A percentile compares a stretch with the other conserved stretches of the same genome.
Evolutionary conservation across 2,797 vertebrate genomes (phyloP).

Genomic region (Centroberyx gerrardi): DNA sequence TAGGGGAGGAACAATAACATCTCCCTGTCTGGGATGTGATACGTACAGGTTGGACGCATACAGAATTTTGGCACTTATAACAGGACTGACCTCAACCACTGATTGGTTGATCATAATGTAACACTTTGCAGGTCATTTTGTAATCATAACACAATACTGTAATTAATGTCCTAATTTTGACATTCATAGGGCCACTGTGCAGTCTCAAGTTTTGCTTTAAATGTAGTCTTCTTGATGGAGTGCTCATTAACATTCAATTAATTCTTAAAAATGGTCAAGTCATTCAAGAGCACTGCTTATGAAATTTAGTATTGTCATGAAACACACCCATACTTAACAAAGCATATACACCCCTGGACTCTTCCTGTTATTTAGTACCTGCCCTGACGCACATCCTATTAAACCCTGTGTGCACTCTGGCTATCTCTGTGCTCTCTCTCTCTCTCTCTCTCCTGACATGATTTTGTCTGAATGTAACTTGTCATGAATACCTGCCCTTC

Average conservation of each 20-base stretch:
- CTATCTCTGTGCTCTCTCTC: slow-evolving; percentile 59
- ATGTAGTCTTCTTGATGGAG: neutral
- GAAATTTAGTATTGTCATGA: slow-evolving; percentile 69
- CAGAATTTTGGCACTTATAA: neutral
- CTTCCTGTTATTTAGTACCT: slow-evolving; percentile 91
- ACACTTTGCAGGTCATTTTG: neutral
- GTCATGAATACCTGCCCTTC: neutral
- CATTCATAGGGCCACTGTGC: neutral
- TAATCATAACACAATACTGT: neutral
- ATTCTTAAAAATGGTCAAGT: slow-evolving; percentile 8
- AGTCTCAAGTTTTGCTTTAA: neutral
- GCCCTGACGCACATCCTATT: slow-evolving; percentile 87
- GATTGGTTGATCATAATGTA: slow-evolving; percentile 2
- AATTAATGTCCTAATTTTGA: slow-evolving; percentile 6
- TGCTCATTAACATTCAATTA: neutral
- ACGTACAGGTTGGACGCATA: slow-evolving; percentile 39
- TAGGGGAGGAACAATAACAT: slow-evolving; percentile 78
- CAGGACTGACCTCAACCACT: slow-evolving; percentile 8
- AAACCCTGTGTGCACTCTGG: slow-evolving; percentile 81
- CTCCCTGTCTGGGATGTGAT: slow-evolving; percentile 75
- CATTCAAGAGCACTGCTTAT: slow-evolving; percentile 41
- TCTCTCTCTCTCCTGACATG: slow-evolving; percentile 23
- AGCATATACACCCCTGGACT: slow-evolving; percentile 83
- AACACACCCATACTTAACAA: slow-evolving; percentile 83
- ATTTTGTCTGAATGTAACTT: slow-evolving; percentile 5